phyloP scores from a whole-genome alignment of 2,113 vertebrate species.

The Nycticebus coucang region DNA sequence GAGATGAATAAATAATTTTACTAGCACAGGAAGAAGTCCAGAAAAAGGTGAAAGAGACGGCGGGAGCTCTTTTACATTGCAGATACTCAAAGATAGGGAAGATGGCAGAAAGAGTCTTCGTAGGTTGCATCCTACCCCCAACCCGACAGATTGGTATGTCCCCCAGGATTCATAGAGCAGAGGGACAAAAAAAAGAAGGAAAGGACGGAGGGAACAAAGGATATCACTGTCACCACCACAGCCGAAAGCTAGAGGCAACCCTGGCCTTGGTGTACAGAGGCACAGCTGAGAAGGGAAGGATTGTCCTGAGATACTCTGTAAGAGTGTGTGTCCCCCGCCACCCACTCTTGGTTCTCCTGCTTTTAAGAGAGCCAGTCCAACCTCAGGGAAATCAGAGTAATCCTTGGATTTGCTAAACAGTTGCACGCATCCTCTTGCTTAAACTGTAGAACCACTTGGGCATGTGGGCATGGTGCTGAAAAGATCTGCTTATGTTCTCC shows the following conservation, averaged over 20 bases:
- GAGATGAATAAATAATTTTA: not conserved
- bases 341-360: not conserved
- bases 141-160: not conserved
- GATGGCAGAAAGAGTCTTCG: not conserved
- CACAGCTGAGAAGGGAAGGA: not conserved
- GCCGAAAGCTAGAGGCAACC: not conserved
- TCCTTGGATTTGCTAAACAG: not conserved
- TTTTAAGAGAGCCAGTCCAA: not conserved
- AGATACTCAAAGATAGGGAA: not conserved
- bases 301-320: not conserved
- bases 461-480: not conserved
- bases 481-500: not conserved
- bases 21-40: not conserved
- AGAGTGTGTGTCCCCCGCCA: too few species aligned
- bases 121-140: not conserved
- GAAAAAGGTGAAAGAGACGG: not conserved
- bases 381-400: not conserved
- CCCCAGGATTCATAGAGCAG: not conserved
- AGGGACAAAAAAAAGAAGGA: not conserved
- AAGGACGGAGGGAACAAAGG: not conserved
- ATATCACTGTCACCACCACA: rapidly evolving
- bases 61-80: not conserved
- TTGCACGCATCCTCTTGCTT: not conserved
- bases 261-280: not conserved
- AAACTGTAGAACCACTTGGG: not conserved